Base-by-base conservation (phyloP, 2,113 vertebrate species). In the Drymodes brunneopygia region DNA sequence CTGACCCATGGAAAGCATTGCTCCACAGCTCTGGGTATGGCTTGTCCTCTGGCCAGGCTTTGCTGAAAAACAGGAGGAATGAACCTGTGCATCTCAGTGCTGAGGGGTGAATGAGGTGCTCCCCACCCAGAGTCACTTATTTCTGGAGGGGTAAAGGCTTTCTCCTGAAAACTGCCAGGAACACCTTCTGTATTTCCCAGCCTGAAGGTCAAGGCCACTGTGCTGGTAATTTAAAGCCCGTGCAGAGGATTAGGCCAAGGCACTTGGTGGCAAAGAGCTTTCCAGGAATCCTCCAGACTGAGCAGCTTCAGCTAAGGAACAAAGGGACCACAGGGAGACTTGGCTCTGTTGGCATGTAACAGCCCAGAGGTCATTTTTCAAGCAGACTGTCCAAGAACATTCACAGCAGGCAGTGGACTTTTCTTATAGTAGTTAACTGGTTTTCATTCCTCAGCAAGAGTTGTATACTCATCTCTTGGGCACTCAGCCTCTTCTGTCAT, bases 291-390 rank as follows among this genome's bases (percentile, higher is more conserved):
- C 53, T 69, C 18, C 58, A 58, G 50, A 42, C 85, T 27, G 48
- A 56, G 36, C 64, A 90, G 56, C n/a, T 93, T 73, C 75, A 93
- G 60, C 75, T 92, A 21, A 92, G 72, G 86, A 90, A 93, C 69
- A 74, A 89, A 88, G 20, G 44, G 51, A 92, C 78, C 11, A 18
- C 50, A 72, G 69, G 48, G 64, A 86, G 82, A 47, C 78, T 94
- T 15, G 22, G 83, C 73, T 92, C 81, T 1, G 0, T 27, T 65
- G 85, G 81, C 31, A 29, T 29, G 74, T 66, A 61, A 36, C 78
- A 85, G 64, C 64, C 51, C 72, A 78, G 75, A 95, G 75, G 92
- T 92, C 14, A 84, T 81, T 74, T 91, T 82, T 84, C 35, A 73
- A 93, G 60, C 44, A 94, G 67, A 65, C 87, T 92, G 69, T 56